These are phyloP conservation scores for Notolabrus celidotus DNA, from an alignment of 2,797 vertebrate genomes.

Conservation along the genomic window DNA sequence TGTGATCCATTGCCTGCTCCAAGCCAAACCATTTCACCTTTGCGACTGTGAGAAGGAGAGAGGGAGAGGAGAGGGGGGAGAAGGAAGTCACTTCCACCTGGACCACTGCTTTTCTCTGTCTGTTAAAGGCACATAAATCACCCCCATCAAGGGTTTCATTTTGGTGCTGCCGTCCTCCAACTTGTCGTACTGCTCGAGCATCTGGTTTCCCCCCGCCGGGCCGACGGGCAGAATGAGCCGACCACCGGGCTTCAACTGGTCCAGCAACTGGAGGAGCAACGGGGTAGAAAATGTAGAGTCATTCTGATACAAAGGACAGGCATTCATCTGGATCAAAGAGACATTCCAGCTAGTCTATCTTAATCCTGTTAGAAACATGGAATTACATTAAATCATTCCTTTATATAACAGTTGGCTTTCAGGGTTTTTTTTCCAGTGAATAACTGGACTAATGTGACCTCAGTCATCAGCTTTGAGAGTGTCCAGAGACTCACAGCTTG, in stretches of 20 bases:
- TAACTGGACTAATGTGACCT: slow-evolving; percentile 16
- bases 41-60: slow-evolving; percentile 87
- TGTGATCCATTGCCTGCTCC: slow-evolving; percentile 88
- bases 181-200: slow-evolving; percentile 99
- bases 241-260: slow-evolving; percentile 97
- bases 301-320: not conserved
- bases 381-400: not conserved
- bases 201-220: slow-evolving; percentile 98
- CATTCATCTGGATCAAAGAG: not conserved
- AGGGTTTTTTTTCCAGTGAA: not conserved
- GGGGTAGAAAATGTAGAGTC: not conserved
- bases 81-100: slow-evolving; percentile 99
- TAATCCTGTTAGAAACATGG: slow-evolving; percentile 2
- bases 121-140: slow-evolving; percentile 99
- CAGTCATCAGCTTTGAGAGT: not conserved
- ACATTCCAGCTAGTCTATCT: not conserved
- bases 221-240: slow-evolving; percentile 98
- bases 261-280: slow-evolving; percentile 88
- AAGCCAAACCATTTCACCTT: slow-evolving; percentile 98
- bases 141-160: slow-evolving; percentile 99
- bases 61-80: slow-evolving; percentile 89
- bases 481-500: slow-evolving; percentile 91
- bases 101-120: slow-evolving; percentile 99
- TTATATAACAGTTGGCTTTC: not conserved
- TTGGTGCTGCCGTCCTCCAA: slow-evolving; percentile 98